These are phyloP conservation scores for Plutella xylostella DNA, from an alignment of 2,888 invertebrate genomes.

Conservation along the genomic window DNA sequence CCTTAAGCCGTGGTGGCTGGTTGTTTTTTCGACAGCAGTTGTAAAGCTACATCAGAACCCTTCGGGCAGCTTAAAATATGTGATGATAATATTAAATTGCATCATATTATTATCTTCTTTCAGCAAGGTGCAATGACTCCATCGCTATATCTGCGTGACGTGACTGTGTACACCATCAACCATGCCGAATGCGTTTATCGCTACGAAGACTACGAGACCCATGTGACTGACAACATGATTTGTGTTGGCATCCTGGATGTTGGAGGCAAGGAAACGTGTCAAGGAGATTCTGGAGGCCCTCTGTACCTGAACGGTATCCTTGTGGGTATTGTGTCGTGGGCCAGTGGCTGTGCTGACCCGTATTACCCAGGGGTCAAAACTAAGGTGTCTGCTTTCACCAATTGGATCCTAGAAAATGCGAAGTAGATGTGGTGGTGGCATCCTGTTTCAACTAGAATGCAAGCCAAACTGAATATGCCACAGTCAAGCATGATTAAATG, in stretches of 20 bases:
- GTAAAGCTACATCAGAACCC: no score
- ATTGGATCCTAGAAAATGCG: slow-evolving; percentile 37
- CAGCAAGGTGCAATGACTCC: neutral
- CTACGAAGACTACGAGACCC: slow-evolving; percentile 30
- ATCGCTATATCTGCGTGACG: slow-evolving; percentile 17
- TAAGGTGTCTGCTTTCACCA: slow-evolving; percentile 36
- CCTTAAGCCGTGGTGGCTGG: no score
- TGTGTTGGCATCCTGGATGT: slow-evolving; percentile 33
- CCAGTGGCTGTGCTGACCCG: slow-evolving; percentile 50
- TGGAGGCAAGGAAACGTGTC: slow-evolving; percentile 42
- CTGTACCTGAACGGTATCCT: slow-evolving; percentile 37
- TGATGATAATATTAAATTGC: no score
- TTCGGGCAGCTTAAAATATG: no score
- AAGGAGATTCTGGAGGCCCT: slow-evolving; percentile 66
- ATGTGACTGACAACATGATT: slow-evolving; percentile 33
- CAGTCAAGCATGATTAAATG: no score
- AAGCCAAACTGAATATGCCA: no score
- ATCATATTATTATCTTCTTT: no score
- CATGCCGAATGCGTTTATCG: slow-evolving; percentile 32
- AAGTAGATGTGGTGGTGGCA: no score
- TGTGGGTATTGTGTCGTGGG: slow-evolving; percentile 61
- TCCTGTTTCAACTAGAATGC: no score
- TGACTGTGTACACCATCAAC: slow-evolving; percentile 32
- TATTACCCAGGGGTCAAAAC: slow-evolving; percentile 62
- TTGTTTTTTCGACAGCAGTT: no score